Base-by-base conservation (phyloP, 2,797 vertebrate genomes). In the Myripristis murdjan region DNA sequence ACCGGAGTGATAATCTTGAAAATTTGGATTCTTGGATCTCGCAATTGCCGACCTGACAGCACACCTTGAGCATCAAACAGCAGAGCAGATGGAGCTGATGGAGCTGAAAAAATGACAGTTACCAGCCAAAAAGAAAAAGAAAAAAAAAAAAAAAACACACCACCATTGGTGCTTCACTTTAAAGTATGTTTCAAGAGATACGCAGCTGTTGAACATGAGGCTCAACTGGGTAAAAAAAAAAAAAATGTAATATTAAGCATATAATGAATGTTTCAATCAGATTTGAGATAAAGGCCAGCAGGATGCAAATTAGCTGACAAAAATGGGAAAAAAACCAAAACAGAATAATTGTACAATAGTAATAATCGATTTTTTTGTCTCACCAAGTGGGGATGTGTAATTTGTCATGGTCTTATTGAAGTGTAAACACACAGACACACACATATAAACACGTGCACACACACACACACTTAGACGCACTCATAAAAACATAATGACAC, bases 321-420 rank as follows among this genome's bases (percentile, higher is more conserved):
- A 0, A 41, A 9, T 3, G 4, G 6, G 6, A 28, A 5, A 5
- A 48, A 16, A 1, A 43, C 68, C 56, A 70, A 56, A 61, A 55
- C 35, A 5, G 10, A 14, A 52, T 43, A 35, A 60, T 70, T 20
- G 35, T 26, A 12, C 41, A 28, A 37, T n/a, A n/a, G n/a, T n/a
- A n/a, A n/a, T n/a, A 70, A 64, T 70, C 48, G 77, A 79, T 73
- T 68, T 59, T 67, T 77, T 85, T n/a, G 60, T 68, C 49, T 77
- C 18, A 14, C 46, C 1, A 44, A 75, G 48, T 63, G 73, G 64
- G 70, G 37, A 67, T 16, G 20, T 84, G 81, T 76, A 5, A 79
- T 87, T 81, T 72, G 28, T 72, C 74, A 67, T 14, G 54, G 49
- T 66, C 52, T 74, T 43, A 68, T 49, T 60, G 56, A 72, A 58